Percentiles rank a stretch among this genome's conserved stretches.
These are phyloP conservation scores for Passerculus sandwichensis DNA, from an alignment of 2,797 vertebrate species.

Conservation along the genomic window DNA sequence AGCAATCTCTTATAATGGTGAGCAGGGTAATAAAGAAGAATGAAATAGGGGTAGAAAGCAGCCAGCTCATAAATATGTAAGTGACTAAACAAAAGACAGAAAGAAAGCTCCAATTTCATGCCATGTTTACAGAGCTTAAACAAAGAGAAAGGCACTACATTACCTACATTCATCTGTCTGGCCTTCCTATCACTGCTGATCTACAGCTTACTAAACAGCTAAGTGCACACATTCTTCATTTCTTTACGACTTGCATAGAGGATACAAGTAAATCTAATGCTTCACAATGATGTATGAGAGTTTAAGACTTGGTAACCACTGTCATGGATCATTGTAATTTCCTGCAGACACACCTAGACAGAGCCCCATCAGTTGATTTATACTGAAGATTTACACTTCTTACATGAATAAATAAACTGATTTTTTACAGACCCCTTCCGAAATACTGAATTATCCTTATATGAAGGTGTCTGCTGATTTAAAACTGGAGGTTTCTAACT, in stretches of 20 bases:
- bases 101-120: background rate
- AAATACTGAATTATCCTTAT: background rate
- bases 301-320: background rate
- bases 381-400: background rate
- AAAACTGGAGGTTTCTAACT: background rate
- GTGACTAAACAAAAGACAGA: background rate
- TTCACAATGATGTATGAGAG: background rate
- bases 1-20: background rate
- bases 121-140: background rate
- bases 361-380: background rate
- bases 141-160: background rate
- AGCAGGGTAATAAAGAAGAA: background rate
- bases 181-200: background rate
- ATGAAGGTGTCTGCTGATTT: background rate
- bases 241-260: background rate
- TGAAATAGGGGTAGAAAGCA: background rate
- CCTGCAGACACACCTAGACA: background rate
- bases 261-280: background rate
- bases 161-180: background rate
- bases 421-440: background rate
- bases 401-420: background rate
- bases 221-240: background rate
- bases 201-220: background rate
- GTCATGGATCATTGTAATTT: background rate
- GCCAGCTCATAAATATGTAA: background rate